These are phyloP conservation scores for Myotis pilosus DNA, from an alignment of 2,797 vertebrate genomes.

Conservation along the genomic window DNA sequence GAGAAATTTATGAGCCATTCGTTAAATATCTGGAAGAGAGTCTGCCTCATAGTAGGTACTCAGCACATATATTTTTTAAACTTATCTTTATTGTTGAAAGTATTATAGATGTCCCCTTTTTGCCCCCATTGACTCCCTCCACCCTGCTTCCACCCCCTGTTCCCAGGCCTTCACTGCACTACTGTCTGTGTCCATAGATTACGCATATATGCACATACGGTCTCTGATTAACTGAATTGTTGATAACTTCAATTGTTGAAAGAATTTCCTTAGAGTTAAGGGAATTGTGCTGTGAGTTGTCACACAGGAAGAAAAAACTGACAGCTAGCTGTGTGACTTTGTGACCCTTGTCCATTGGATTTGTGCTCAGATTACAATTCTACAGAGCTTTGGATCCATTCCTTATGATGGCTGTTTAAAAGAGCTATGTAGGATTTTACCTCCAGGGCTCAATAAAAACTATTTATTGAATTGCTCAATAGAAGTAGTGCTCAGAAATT, in stretches of 20 bases:
- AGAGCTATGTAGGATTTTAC: neutral
- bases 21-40: neutral
- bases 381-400: neutral
- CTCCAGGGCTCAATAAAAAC: neutral
- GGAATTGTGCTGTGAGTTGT: neutral
- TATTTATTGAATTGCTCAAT: neutral
- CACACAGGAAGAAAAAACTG: neutral
- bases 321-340: neutral
- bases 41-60: neutral
- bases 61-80: neutral
- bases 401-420: neutral
- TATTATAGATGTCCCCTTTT: neutral
- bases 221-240: neutral
- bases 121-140: neutral
- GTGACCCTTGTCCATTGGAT: neutral
- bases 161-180: neutral
- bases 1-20: neutral
- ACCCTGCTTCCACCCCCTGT: neutral
- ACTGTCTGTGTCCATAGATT: neutral
- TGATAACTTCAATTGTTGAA: neutral
- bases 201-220: neutral
- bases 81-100: too few relatives aligned
- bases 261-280: neutral
- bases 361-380: neutral
- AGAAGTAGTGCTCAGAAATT: slow-evolving; percentile 23